Evolutionary conservation across 2,888 invertebrate genomes (phyloP).

Genomic region (Eulithis prunata): DNA sequence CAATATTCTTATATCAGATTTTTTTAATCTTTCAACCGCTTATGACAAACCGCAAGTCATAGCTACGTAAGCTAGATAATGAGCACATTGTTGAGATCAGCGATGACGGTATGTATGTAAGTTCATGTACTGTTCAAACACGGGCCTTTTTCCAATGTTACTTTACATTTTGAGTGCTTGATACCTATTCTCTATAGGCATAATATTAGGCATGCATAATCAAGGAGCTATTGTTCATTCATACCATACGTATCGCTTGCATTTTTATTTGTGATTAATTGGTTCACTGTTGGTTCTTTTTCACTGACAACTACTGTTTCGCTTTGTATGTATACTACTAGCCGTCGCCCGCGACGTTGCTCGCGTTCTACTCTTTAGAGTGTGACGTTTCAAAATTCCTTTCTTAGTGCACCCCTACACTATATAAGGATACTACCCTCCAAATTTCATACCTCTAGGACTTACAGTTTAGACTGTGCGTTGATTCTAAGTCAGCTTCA

Average conservation of each 20-base stretch:
- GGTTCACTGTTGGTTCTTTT: neutral
- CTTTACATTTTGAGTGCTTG: neutral
- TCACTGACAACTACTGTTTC: too few species aligned
- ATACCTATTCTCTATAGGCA: conserved; percentile 10
- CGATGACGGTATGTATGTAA: conserved; percentile 40
- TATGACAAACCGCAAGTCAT: conserved; percentile 23
- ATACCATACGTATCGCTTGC: neutral
- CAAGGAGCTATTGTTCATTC: neutral
- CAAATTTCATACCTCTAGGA: too few species aligned
- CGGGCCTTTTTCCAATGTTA: conserved; percentile 21
- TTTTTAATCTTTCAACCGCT: conserved; percentile 9
- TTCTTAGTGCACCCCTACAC: too few species aligned
- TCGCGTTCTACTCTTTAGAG: too few species aligned
- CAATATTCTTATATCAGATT: neutral
- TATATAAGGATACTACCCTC: too few species aligned
- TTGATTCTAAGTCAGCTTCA: too few species aligned
- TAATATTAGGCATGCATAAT: conserved; percentile 1
- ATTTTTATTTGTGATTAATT: neutral
- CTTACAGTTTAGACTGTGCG: too few species aligned
- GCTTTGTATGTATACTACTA: too few species aligned
- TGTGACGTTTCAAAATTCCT: too few species aligned
- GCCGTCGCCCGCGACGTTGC: too few species aligned
- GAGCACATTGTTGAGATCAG: conserved; percentile 44
- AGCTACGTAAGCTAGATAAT: conserved; percentile 38
- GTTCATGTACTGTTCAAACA: conserved; percentile 34